A percentile compares a stretch with the other conserved stretches of the same genome.
These are phyloP conservation scores for Hylaea fasciaria DNA, from an alignment of 2,888 invertebrate genomes.

Conservation along the genomic window DNA sequence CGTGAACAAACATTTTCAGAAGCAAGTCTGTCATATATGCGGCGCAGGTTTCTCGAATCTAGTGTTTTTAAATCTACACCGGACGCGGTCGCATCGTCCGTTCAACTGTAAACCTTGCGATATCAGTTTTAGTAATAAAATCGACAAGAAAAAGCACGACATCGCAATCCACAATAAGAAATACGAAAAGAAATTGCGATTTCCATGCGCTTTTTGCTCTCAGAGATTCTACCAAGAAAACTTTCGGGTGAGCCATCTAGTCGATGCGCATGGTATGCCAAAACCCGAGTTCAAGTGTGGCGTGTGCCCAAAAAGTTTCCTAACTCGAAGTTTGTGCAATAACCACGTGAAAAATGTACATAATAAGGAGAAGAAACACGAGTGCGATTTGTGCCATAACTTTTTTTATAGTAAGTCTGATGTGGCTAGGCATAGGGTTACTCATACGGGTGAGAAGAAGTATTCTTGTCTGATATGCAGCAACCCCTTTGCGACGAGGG, in stretches of 20 bases:
- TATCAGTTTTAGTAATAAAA: constrained; percentile 50
- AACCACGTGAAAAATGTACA: constrained; percentile 74
- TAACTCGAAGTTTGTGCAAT: constrained; percentile 69
- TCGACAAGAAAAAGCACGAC: constrained; percentile 50
- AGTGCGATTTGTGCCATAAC: constrained; percentile 69
- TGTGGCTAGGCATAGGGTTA: constrained; percentile 63
- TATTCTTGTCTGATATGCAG: constrained; percentile 63
- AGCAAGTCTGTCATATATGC: constrained; percentile 73
- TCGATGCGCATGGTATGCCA: constrained; percentile 59
- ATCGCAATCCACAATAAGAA: constrained; percentile 41
- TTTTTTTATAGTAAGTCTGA: constrained; percentile 73
- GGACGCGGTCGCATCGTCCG: constrained; percentile 59
- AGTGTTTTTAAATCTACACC: constrained; percentile 70
- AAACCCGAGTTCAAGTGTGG: constrained; percentile 66
- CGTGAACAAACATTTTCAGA: constrained; percentile 74
- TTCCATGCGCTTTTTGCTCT: constrained; percentile 64
- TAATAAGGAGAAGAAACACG: constrained; percentile 69
- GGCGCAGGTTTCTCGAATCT: constrained; percentile 72
- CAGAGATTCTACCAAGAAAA: constrained; percentile 69
- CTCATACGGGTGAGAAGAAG: constrained; percentile 70
- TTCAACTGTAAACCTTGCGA: constrained; percentile 60
- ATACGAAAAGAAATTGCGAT: constrained; percentile 57
- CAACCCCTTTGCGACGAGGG: constrained; percentile 67
- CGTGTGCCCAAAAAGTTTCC: constrained; percentile 65
- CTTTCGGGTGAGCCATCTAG: constrained; percentile 57